Conservation (phyloP, 1,140 invertebrate genomes). For the Drosophila paulistorum region DNA sequence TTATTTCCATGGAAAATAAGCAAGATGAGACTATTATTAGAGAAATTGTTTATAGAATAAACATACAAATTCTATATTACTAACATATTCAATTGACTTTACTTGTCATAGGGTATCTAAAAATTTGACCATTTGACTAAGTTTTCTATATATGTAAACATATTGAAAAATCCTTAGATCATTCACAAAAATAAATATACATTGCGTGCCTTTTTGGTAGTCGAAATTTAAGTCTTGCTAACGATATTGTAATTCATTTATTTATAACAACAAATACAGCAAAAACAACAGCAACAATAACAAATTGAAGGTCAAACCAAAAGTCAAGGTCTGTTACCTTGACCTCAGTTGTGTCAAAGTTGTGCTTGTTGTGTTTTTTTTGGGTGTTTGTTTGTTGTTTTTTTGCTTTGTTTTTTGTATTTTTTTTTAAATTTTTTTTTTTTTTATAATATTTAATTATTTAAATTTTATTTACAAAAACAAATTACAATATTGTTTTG, state of each 20-base stretch:
- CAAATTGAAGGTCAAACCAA: slow-evolving; percentile 31
- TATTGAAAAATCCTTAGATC: slow-evolving; percentile 12
- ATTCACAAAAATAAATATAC: not conserved
- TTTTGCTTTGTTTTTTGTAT: slow-evolving; percentile 30
- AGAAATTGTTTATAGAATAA: too few species aligned
- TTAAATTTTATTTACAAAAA: slow-evolving; percentile 82
- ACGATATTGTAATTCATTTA: slow-evolving; percentile 78
- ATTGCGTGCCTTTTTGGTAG: not conserved
- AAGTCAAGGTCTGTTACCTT: slow-evolving; percentile 68
- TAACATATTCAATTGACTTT: not conserved
- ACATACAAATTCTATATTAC: too few species aligned
- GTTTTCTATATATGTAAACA: slow-evolving; percentile 1
- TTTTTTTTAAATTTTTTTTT: slow-evolving; percentile 24
- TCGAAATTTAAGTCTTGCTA: slow-evolving; percentile 24
- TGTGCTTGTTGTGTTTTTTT: slow-evolving; percentile 9
- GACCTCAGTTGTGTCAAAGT: slow-evolving; percentile 20
- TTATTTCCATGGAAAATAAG: too few species aligned
- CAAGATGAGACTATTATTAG: too few species aligned
- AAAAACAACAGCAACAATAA: slow-evolving; percentile 16
- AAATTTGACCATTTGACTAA: not conserved
- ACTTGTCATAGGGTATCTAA: not conserved
- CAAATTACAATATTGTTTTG: slow-evolving; percentile 81
- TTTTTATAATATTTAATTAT: slow-evolving; percentile 63
- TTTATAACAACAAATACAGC: slow-evolving; percentile 25
- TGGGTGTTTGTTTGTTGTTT: not conserved